Evolutionary conservation across 1,140 invertebrate genomes (phyloP), one percentile per base, ranked within the genome.

Genomic region (Neuroterus valhalla): DNA sequence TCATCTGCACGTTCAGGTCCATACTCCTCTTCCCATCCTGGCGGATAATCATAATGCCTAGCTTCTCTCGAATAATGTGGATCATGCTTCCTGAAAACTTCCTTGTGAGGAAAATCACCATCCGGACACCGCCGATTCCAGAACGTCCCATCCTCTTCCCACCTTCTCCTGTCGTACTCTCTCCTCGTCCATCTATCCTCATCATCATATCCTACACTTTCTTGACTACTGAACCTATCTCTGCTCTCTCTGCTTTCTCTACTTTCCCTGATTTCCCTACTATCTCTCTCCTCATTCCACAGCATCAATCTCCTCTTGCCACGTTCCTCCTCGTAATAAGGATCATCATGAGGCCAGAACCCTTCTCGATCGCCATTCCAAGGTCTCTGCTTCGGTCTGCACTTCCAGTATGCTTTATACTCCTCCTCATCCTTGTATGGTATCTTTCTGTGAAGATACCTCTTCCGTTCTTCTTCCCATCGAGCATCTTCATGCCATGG

Each of bases 151-250:
- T 86, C 86, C 0, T 89, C 89, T 50, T 89, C 87, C 74, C 88
- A 86, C 77, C 87, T 80, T 66, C 85, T 82, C 71, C 87, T 83
- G 1, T 90, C 89, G 70, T 88, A 90, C 8, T 89, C 87, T 52
- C 85, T 81, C 79, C 87, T 82, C 52, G 81, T 74, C 88, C 89
- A 84, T 70, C 87, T 81, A 74, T 90, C 86, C 66, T 83, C 82
- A 78, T 91, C 82, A 84, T 90, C 80, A 87, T 92, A 85, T 23
- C 91, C 89, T 85, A 90, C 89, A 52, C 88, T 90, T 78, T 91
- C 91, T 68, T 92, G 91, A 68, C 90, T 91, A 38, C 90, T 86
- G 66, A 92, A 91, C 74, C 91, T 89, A 55, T 92, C 91, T 82
- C 90, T 83, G 10, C 88, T 88, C 84, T 70, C 87, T 80, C 74